Conservation (phyloP, 2,888 invertebrate species). For the Beris morrisii region DNA sequence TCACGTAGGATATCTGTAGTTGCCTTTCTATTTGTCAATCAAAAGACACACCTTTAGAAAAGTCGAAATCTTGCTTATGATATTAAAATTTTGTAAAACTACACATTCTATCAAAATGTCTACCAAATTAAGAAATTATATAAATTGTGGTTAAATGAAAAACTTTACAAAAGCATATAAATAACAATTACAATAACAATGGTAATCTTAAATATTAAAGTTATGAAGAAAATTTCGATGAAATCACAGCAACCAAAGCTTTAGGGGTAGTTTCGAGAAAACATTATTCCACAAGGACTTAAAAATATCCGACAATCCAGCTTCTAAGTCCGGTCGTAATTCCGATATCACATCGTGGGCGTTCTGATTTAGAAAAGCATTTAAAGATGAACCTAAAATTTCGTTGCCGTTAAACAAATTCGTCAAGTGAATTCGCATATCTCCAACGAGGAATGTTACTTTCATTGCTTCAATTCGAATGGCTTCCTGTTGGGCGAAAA, state of each 20-base stretch:
- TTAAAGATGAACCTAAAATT: constrained; percentile 62
- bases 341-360: constrained; percentile 63
- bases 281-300: constrained; percentile 62
- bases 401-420: constrained; percentile 67
- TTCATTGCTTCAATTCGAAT: constrained; percentile 60
- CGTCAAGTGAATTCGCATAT: constrained; percentile 60
- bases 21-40: too few species aligned
- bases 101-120: too few species aligned
- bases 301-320: constrained; percentile 61
- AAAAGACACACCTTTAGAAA: too few species aligned
- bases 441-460: constrained; percentile 60
- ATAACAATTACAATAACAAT: constrained; percentile 11
- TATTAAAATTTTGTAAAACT: too few species aligned
- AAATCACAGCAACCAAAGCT: constrained; percentile 58
- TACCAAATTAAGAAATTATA: too few species aligned
- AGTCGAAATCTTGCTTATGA: too few species aligned
- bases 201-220: constrained; percentile 8
- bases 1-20: too few species aligned
- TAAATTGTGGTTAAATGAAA: too few species aligned
- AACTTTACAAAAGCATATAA: constrained; percentile 19
- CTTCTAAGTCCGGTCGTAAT: constrained; percentile 60
- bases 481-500: constrained; percentile 47
- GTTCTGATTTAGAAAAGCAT: constrained; percentile 63
- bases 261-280: constrained; percentile 61
- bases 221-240: background rate